Base-by-base conservation (phyloP, 2,113 vertebrate genomes). In the Mustelus asterias region DNA sequence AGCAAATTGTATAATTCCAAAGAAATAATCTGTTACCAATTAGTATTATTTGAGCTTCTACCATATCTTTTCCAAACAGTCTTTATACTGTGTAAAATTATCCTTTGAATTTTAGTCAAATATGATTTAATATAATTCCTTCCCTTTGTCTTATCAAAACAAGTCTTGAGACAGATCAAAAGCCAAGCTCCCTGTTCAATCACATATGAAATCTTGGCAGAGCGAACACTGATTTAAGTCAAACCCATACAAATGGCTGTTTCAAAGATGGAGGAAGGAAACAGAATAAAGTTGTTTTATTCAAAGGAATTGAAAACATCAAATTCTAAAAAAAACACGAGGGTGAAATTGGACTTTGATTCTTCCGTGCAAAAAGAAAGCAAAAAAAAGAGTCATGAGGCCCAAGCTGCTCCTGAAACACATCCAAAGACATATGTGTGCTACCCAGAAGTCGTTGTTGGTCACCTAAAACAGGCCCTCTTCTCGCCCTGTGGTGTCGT, bases 11-110 rank as follows among this genome's bases (percentile, higher is more conserved):
- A 37, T 7, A 41, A 13, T n/a, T 94, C 58, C 60, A 67, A 94
- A 67, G 90, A 94, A 67, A 94, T 16, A 94, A 94, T 37, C 90
- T 94, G 90, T 94, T 94, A 94, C 90, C 58, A 41, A 94, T 94
- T 94, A 67, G 90, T 37, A 14, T 22, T 20, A 67, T 67, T 67
- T 65, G 63, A 37, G 33, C 2, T 94, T 65, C 33, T 65, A 18
- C 63, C 37, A 18, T 67, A 65, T 8, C 63, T 22, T 9, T 26
- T 94, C 90, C 63, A 94, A 94, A 18, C 60, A 29, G 63, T 65
- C 90, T 94, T 67, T 94, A 67, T 67, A 37, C 60, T 37, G 24
- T 94, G 90, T 41, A 94, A 67, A 33, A 37, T 94, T 94, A 94
- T 94, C 90, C 60, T 20, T 63, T 67, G n/a, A 65, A 63, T 37